Evolutionary conservation across 2,888 invertebrate species (phyloP).

Genomic region (Tipula unca): DNA sequence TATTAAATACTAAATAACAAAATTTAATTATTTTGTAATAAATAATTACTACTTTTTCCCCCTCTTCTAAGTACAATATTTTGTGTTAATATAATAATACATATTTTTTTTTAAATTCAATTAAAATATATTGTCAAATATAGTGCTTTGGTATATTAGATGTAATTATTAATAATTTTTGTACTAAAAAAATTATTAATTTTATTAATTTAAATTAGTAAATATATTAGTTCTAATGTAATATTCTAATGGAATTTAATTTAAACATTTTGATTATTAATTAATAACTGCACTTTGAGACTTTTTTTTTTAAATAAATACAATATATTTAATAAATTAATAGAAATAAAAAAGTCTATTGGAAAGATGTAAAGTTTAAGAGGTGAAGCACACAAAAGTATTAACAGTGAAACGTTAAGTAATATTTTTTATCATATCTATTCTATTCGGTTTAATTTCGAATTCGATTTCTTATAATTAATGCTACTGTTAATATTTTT

Average conservation of each 20-base stretch:
- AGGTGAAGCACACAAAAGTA: not conserved
- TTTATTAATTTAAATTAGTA: not conserved
- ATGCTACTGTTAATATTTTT: not conserved
- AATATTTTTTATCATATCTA: no score
- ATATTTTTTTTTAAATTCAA: not conserved
- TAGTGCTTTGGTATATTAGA: not conserved
- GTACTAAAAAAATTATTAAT: not conserved
- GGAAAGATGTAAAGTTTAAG: not conserved
- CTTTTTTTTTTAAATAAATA: not conserved
- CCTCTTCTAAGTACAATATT: not conserved
- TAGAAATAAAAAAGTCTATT: not conserved
- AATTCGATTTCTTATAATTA: not conserved
- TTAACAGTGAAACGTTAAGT: not conserved
- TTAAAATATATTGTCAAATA: not conserved
- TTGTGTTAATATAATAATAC: not conserved
- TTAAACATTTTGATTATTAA: not conserved
- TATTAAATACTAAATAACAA: not conserved
- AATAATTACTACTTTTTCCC: not conserved
- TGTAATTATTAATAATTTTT: not conserved
- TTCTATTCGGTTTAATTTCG: no score
- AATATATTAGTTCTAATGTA: not conserved
- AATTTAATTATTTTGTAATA: not conserved
- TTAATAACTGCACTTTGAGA: not conserved
- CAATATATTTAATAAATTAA: not conserved
- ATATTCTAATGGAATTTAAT: not conserved